Evolutionary conservation across 2,888 invertebrate species (phyloP).

Genomic region (Quadriops clusia): DNA sequence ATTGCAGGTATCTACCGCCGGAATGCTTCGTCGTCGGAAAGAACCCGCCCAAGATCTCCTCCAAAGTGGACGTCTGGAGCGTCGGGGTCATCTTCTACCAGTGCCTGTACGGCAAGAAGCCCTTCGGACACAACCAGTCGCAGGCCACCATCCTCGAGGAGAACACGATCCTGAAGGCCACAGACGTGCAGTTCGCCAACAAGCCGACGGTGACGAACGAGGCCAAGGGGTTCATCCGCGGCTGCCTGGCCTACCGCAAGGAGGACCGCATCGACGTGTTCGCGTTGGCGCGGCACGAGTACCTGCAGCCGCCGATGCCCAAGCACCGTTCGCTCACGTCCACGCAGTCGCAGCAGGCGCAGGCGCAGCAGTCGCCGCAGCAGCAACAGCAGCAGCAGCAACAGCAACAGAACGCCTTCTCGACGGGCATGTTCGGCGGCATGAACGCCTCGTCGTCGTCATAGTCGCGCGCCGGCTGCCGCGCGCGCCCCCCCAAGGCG

Average conservation of each 20-base stretch:
- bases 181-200: conserved; percentile 97
- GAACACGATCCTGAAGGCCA: conserved; percentile 98
- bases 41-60: conserved; percentile 99
- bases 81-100: conserved; percentile 99
- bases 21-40: conserved; percentile 99
- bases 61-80: conserved; percentile 99
- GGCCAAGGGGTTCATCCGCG: conserved; percentile 98
- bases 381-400: conserved; percentile 30
- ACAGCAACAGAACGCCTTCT: conserved; percentile 33
- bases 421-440: conserved; percentile 43
- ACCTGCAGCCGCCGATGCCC: conserved; percentile 90
- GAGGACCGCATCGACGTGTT: conserved; percentile 98
- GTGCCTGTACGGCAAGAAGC: conserved; percentile 98
- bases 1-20: conserved; percentile 93
- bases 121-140: conserved; percentile 95
- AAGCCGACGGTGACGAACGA: conserved; percentile 97
- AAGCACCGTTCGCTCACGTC: conserved; percentile 67
- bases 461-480: conserved; percentile 38
- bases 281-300: conserved; percentile 91
- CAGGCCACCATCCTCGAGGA: conserved; percentile 99
- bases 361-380: conserved; percentile 43
- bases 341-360: conserved; percentile 52
- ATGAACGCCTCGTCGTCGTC: conserved; percentile 42
- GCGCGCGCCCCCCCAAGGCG: too few species aligned
- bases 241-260: conserved; percentile 96